Conservation (phyloP, 1,140 invertebrate genomes). For the Camponotus vicinus region DNA sequence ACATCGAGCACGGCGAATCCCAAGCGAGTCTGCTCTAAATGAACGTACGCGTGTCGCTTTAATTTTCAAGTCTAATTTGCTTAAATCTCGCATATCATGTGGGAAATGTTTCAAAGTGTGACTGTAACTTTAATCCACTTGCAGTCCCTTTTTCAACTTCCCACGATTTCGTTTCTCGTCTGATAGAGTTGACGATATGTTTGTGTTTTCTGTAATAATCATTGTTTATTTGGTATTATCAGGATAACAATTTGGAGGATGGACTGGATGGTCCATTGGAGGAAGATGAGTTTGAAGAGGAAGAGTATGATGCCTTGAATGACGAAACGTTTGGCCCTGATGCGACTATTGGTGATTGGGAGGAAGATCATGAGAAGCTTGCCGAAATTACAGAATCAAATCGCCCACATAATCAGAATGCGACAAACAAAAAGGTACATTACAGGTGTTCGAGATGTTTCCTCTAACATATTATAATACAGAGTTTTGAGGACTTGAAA, state of each 20-base stretch:
- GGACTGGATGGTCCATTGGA: slow-evolving; percentile 84
- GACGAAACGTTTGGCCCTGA: slow-evolving; percentile 95
- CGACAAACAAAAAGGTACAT: slow-evolving; percentile 71
- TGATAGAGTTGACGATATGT: neutral
- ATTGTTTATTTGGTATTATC: slow-evolving; percentile 29
- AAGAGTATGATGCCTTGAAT: slow-evolving; percentile 95
- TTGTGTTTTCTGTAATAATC: neutral
- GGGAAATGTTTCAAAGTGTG: neutral
- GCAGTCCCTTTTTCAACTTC: neutral
- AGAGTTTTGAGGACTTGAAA: neutral
- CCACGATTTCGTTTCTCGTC: neutral
- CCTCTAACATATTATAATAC: too few species aligned
- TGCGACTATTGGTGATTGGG: slow-evolving; percentile 90
- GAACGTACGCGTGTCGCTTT: neutral
- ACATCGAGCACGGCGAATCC: slow-evolving; percentile 20
- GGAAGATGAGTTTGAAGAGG: slow-evolving; percentile 90
- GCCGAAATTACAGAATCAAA: slow-evolving; percentile 88
- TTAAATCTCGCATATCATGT: neutral
- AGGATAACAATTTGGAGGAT: slow-evolving; percentile 79
- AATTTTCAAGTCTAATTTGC: neutral
- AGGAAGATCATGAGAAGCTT: slow-evolving; percentile 90
- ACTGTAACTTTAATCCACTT: slow-evolving; percentile 5
- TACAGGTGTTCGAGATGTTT: neutral
- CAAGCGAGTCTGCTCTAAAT: neutral
- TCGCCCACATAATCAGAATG: slow-evolving; percentile 81